Conservation (phyloP, 2,888 invertebrate genomes). For the Macaria notata region DNA sequence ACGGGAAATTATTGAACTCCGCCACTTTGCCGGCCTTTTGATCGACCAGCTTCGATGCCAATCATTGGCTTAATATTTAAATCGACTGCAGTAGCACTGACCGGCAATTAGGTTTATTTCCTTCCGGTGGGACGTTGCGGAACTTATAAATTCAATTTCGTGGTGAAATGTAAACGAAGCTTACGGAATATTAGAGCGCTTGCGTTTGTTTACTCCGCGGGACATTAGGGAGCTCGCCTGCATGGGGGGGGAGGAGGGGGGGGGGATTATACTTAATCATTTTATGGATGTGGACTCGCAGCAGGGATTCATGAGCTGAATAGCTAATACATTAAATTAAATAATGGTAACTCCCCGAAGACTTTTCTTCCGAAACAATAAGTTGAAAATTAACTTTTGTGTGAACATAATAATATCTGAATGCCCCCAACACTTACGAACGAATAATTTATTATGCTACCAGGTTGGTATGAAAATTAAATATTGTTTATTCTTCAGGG, state of each 20-base stretch:
- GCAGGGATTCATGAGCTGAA: no score
- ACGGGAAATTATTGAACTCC: slow-evolving; percentile 22
- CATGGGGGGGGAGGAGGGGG: background rate
- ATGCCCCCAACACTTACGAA: no score
- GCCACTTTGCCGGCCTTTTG: slow-evolving; percentile 14
- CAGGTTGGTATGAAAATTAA: no score
- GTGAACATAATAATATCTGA: no score
- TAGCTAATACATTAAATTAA: no score
- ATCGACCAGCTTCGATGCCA: slow-evolving; percentile 10
- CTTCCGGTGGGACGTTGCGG: slow-evolving; percentile 15
- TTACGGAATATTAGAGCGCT: slow-evolving; percentile 1
- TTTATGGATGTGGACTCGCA: no score
- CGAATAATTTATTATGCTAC: no score
- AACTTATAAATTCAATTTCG: slow-evolving; percentile 14
- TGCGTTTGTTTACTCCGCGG: slow-evolving; percentile 4
- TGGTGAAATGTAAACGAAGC: slow-evolving; percentile 8
- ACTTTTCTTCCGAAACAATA: no score
- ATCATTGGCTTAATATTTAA: slow-evolving; percentile 24
- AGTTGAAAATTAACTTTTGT: no score
- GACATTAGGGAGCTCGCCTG: background rate
- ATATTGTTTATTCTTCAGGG: no score
- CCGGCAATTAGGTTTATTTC: slow-evolving; percentile 17
- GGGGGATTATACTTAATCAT: background rate
- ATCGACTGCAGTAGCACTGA: slow-evolving; percentile 16
- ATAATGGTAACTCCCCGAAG: no score